Base-by-base conservation (phyloP, 2,888 invertebrate genomes). In the Thereva unica region DNA sequence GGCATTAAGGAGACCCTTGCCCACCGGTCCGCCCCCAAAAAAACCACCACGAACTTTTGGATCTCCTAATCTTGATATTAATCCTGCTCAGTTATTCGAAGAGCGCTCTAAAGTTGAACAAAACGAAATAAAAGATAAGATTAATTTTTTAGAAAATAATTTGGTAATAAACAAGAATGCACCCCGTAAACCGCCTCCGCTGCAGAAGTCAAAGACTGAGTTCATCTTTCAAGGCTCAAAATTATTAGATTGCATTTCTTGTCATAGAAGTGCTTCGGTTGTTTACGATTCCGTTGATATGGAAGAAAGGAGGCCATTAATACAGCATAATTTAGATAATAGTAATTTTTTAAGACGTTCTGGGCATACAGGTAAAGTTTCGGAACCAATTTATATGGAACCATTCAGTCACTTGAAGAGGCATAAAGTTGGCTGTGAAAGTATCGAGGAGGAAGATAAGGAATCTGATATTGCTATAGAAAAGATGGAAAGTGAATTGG, bases 21-120 rank as follows among this genome's bases (percentile, higher is more conserved):
- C 90, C 0, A 69, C 78, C 4, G 90, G 89, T 0, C 89, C 90
- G 4, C 89, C 91, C 0, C 91, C 91, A 0, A 87, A 87, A 73
- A 91, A 91, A 76, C 91, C 91, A 1, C 91, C 91, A 0, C 78
- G 91, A 70, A 85, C 85, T 1, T 88, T 89, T 73, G 80, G 81
- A 44, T 67, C 69, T 23, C 69, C 68, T 47, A 54, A 59, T 41
- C 63, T 55, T 45, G 66, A 68, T 42, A 67, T 57, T 42, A 69
- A 69, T 55, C 55, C 64, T 40, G 52, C 61, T 44, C 34, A 67
- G 40, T 35, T 64, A 12, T 53, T 64, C 35, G 44, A 64, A 7
- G 55, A 64, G 37, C 53, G 42, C 3, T 5, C n/a, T 1, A 23
- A 54, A 45, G 23, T 52, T 12, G 55, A 55, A 49, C 42, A 64